Evolutionary conservation across 2,113 vertebrate species (phyloP).

Genomic region (Gasterosteus aculeatus): DNA sequence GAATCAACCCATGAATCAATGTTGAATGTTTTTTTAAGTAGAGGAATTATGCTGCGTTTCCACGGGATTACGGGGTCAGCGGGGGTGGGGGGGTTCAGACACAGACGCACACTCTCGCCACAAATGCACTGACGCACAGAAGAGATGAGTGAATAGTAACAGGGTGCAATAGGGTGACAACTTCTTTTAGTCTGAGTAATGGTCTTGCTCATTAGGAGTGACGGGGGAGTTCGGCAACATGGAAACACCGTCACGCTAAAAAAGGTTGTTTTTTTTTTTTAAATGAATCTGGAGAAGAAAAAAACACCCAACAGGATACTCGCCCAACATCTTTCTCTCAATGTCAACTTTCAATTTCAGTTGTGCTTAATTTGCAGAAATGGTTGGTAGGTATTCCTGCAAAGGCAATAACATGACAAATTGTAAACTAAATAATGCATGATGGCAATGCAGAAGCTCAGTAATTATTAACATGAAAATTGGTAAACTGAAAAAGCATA

Average conservation of each 20-base stretch:
- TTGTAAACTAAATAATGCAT: neutral
- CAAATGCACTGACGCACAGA: slow-evolving; percentile 7
- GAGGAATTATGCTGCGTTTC: slow-evolving; percentile 5
- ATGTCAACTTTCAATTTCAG: slow-evolving; percentile 11
- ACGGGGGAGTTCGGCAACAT: slow-evolving; percentile 28
- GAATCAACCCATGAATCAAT: slow-evolving; percentile 17
- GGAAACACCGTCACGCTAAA: slow-evolving; percentile 32
- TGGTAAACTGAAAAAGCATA: neutral
- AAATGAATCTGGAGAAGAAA: slow-evolving; percentile 16
- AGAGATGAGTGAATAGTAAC: slow-evolving; percentile 38
- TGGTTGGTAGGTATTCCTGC: neutral
- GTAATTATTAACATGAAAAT: neutral
- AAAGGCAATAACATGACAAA: neutral
- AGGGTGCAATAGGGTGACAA: slow-evolving; percentile 40
- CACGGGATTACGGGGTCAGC: neutral
- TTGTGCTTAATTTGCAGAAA: neutral
- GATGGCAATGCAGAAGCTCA: neutral
- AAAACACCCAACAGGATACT: too few species aligned
- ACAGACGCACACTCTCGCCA: neutral
- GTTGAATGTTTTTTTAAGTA: neutral
- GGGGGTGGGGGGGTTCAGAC: neutral
- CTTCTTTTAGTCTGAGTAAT: slow-evolving; percentile 67
- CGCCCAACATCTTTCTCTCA: neutral
- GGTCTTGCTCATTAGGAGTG: slow-evolving; percentile 53
- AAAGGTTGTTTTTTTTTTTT: slow-evolving; percentile 14